A percentile compares a stretch with the other conserved stretches of the same genome.
These are phyloP conservation scores for Hyphantria cunea DNA, from an alignment of 1,140 invertebrate species.

Conservation along the genomic window DNA sequence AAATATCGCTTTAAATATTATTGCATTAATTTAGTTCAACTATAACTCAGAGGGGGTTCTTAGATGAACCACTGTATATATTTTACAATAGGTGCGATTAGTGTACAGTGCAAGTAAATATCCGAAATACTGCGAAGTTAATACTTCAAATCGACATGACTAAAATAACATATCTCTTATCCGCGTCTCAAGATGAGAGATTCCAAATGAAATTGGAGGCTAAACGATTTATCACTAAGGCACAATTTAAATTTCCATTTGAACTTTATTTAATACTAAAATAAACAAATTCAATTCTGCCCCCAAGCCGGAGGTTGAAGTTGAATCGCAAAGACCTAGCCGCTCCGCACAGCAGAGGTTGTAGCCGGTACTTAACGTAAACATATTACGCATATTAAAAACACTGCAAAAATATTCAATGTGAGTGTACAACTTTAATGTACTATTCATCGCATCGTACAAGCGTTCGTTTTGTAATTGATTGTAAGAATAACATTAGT, in stretches of 20 bases:
- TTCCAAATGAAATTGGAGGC: slow-evolving; percentile 63
- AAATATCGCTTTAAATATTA: slow-evolving; percentile 71
- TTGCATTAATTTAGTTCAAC: slow-evolving; percentile 69
- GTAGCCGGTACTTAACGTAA: slow-evolving; percentile 3
- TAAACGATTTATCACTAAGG: slow-evolving; percentile 76
- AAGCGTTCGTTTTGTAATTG: slow-evolving; percentile 31
- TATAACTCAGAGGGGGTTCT: slow-evolving; percentile 62
- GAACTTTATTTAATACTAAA: slow-evolving; percentile 77
- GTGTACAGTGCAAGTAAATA: slow-evolving; percentile 58
- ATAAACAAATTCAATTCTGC: slow-evolving; percentile 73
- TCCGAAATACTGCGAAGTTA: slow-evolving; percentile 32
- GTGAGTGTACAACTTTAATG: slow-evolving; percentile 16
- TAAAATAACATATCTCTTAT: slow-evolving; percentile 35
- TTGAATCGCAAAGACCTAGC: not conserved
- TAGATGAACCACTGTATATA: slow-evolving; percentile 51
- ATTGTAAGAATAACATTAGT: slow-evolving; percentile 25
- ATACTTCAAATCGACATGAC: slow-evolving; percentile 31
- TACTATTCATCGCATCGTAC: slow-evolving; percentile 1
- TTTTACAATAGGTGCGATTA: slow-evolving; percentile 37
- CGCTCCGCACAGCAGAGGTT: not conserved
- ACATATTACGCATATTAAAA: slow-evolving; percentile 21
- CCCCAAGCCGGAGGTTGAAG: slow-evolving; percentile 30
- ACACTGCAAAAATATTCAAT: slow-evolving; percentile 38
- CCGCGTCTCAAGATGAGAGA: slow-evolving; percentile 34
- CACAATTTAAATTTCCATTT: slow-evolving; percentile 79